phyloP scores from a whole-genome alignment of 92 coral and sea anemone species.

The Montipora capitata region DNA sequence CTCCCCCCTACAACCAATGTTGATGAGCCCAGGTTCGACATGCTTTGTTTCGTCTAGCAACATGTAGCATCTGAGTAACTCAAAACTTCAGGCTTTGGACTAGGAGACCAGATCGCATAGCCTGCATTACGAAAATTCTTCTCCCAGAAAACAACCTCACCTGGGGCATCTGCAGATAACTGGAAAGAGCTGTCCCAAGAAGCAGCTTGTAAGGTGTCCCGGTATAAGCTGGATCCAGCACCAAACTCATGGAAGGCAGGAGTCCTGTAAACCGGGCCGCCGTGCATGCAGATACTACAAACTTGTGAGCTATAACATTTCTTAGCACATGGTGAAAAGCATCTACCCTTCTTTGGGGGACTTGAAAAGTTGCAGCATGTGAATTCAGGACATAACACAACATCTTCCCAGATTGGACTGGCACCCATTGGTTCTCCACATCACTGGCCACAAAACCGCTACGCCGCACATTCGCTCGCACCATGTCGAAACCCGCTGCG shows the following conservation, averaged over 20 bases:
- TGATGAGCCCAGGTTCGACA: too few species aligned
- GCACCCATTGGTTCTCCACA: conserved; percentile 27
- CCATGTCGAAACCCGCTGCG: conserved; percentile 10
- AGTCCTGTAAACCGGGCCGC: conserved; percentile 10
- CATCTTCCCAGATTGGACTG: conserved; percentile 38
- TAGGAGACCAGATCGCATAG: conserved; percentile 65
- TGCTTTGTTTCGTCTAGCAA: too few species aligned
- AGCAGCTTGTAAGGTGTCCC: neutral
- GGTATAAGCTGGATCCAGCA: conserved; percentile 42
- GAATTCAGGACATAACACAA: conserved; percentile 25
- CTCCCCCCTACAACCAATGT: too few species aligned
- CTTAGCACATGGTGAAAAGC: conserved; percentile 34
- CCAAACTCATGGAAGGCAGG: conserved; percentile 25
- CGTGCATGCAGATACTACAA: conserved; percentile 8
- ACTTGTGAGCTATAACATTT: conserved; percentile 13
- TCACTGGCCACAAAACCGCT: conserved; percentile 50
- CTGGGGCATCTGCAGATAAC: neutral
- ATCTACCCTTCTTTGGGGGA: conserved; percentile 39
- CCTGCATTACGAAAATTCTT: conserved; percentile 37
- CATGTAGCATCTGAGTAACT: conserved; percentile 80
- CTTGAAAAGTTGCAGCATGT: conserved; percentile 8
- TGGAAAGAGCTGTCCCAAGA: neutral
- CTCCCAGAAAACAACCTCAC: neutral
- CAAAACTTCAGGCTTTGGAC: conserved; percentile 31
- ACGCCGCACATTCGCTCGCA: conserved; percentile 1